Evolutionary conservation across 2,113 vertebrate species (phyloP).

Genomic region (Erpornis zantholeuca): DNA sequence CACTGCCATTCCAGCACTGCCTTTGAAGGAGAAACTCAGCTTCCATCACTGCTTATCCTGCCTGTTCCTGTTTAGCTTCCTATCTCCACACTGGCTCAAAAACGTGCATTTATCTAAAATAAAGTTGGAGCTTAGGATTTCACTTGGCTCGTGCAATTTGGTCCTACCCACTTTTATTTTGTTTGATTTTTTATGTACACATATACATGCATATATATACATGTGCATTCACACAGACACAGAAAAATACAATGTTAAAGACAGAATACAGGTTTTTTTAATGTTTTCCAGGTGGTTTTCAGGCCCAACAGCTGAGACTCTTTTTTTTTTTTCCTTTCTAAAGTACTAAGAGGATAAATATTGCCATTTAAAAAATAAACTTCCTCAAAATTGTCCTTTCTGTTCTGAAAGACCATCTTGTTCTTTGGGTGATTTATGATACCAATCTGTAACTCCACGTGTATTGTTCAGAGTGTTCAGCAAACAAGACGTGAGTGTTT

Average conservation of each 20-base stretch:
- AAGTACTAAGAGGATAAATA: conserved; percentile 27
- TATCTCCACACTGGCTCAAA: not conserved
- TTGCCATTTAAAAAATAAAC: conserved; percentile 44
- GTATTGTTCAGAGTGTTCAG: conserved; percentile 54
- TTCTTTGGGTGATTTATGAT: conserved; percentile 54
- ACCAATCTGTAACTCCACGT: not conserved
- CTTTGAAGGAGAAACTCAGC: not conserved
- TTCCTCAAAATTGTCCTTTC: conserved; percentile 57
- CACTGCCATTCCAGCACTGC: not conserved
- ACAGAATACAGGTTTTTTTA: not conserved
- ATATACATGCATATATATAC: not conserved
- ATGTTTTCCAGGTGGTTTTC: not conserved
- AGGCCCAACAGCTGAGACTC: not conserved
- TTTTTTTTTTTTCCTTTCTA: not conserved
- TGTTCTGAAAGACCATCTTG: conserved; percentile 52
- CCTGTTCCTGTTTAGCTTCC: not conserved
- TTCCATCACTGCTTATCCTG: not conserved
- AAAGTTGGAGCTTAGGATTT: not conserved
- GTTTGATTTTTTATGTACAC: not conserved
- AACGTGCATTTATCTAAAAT: not conserved
- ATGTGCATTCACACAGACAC: not conserved
- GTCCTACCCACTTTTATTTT: not conserved
- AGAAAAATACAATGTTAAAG: not conserved
- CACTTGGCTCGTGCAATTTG: not conserved
- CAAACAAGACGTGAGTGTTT: conserved; percentile 61